Conservation (phyloP, 2,888 invertebrate species). For the Chalcosyrphus nemorum region DNA sequence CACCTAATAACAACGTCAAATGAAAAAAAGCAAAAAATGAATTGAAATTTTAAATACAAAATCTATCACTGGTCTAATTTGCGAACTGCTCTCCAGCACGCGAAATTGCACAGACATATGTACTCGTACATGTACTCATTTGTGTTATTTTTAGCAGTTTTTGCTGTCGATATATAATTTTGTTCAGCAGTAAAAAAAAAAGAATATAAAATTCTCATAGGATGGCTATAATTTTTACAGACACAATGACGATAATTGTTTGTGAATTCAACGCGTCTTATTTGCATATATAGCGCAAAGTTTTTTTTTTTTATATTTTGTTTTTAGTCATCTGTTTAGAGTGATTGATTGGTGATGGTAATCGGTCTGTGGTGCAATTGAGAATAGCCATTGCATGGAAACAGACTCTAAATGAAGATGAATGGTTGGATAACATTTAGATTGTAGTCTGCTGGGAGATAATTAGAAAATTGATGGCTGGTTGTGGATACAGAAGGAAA, state of each 20-base stretch:
- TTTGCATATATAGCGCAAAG: conserved; percentile 22
- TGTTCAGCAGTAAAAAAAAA: neutral
- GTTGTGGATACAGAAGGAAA: neutral
- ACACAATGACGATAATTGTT: conserved; percentile 9
- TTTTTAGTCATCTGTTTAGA: neutral
- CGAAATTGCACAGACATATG: neutral
- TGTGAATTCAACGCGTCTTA: neutral
- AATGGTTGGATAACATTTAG: conserved; percentile 18
- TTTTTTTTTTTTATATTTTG: no score
- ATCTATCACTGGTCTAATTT: neutral
- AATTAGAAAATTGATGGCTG: conserved; percentile 6
- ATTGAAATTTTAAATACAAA: neutral
- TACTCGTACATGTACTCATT: neutral
- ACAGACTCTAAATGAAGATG: conserved; percentile 5
- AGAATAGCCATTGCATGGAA: neutral
- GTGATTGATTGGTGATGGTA: conserved; percentile 44
- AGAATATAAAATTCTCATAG: neutral
- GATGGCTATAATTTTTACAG: neutral
- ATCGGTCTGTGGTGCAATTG: conserved; percentile 29
- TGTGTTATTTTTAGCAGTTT: conserved; percentile 20
- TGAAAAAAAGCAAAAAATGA: neutral
- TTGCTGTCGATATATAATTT: neutral
- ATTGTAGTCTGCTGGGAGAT: conserved; percentile 1
- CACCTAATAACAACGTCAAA: conserved; percentile 7
- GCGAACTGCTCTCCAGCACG: neutral